Conservation (phyloP, 2,113 vertebrate genomes). For the Grammomys surdaster region DNA sequence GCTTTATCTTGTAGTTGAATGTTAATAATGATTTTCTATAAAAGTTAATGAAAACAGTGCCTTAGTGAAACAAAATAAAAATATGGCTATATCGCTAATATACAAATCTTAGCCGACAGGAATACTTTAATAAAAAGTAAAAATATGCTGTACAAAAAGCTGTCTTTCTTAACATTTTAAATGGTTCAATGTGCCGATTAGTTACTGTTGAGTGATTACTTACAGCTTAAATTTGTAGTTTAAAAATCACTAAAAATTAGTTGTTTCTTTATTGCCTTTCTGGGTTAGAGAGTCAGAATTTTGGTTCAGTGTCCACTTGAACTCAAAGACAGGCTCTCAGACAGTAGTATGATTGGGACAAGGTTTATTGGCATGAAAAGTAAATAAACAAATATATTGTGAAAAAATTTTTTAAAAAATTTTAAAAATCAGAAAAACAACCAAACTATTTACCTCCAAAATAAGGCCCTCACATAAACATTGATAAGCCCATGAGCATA, state of each 20-base stretch:
- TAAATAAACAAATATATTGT: too few species aligned
- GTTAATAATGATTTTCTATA: neutral
- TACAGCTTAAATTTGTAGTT: neutral
- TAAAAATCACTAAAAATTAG: neutral
- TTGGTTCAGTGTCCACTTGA: neutral
- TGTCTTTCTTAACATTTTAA: neutral
- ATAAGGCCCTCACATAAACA: neutral
- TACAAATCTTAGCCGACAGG: neutral
- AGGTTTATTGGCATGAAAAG: neutral
- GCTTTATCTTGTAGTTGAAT: neutral
- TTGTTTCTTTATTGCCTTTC: neutral
- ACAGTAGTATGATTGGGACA: neutral
- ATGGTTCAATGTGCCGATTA: neutral
- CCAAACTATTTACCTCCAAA: neutral
- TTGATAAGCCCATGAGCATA: neutral
- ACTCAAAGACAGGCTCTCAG: neutral
- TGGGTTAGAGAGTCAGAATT: neutral
- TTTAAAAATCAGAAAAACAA: too few species aligned
- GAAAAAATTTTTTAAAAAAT: too few species aligned
- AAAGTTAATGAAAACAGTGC: neutral
- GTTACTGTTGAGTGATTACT: neutral
- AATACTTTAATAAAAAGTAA: neutral
- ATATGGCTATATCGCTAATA: neutral
- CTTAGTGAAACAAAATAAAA: neutral
- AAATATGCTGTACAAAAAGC: neutral